Evolutionary conservation across 2,113 vertebrate species (phyloP), one percentile per base, ranked within the genome.

Genomic region (Myiopsitta monachus): DNA sequence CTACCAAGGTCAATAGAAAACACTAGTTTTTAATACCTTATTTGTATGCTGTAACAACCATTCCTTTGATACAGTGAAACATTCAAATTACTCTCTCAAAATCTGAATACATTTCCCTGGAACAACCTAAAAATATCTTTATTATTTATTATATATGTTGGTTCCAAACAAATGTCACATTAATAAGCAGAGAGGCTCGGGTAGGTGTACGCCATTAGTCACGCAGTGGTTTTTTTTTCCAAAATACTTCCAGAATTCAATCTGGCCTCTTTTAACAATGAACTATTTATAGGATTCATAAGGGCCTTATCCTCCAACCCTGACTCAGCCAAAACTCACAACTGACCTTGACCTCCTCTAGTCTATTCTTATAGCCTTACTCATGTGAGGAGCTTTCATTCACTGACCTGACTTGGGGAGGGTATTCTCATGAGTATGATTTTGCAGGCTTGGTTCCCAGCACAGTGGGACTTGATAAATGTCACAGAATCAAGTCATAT

Each of bases 241-340:
- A 94, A 96, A 93, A 96, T 95, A 84, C 66, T 92, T 91, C 57
- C 83, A 96, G 88, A 95, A 89, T 95, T 95, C 83, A 62, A 55
- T 89, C 62, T 93, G 92, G 82, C 86, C 57, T 88, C 96, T 92
- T 93, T 72, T 59, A 92, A 96, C 96, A 95, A 97, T 91, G 83
- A 92, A 15, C 94, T 96, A 94, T 97, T 96, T 97, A 96, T 96
- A 96, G 95, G 83, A 92, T 93, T 88, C 77, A 69, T 88, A 96
- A 87, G 77, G 80, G 62, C 86, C 83, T 95, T 96, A 90, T 96
- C 90, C 92, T 96, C 73, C 90, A 93, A 70, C 69, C 86, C 88
- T 97, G 90, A 96, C 95, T 95, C 95, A 96, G 95, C 86, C 92
- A 96, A 96, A 96, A 96, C 83, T 93, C 90, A 84, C 66, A 47